Evolutionary conservation across 2,888 invertebrate genomes (phyloP), one percentile per base, ranked within the genome.

Genomic region (Diadegma fenestrale): DNA sequence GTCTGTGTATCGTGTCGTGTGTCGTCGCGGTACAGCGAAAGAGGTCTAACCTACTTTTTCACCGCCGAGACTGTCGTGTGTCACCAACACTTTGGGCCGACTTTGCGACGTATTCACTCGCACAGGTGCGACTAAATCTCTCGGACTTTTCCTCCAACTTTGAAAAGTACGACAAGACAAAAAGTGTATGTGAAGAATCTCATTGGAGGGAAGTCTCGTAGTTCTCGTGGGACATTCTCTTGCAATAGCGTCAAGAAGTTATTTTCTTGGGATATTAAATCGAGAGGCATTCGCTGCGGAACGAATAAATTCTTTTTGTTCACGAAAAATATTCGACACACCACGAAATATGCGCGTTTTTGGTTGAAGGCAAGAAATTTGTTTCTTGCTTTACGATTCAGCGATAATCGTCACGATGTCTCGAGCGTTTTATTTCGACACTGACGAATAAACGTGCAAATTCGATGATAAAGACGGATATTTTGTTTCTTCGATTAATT

Each of bases 11-110:
- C 48, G 63, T 33, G 37, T 64, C 64, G 64, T 10, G 54, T 54
- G 54, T 58, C 58, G 58, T 58, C 26, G 58, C 5, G 30, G 43
- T 43, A 58, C 22, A 14, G 58, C 14, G 58, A 58, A 26, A 41
- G 71, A 71, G 82, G 75, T 73, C 80, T 85, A 88, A 88, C 88
- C 88, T 88, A 88, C 88, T 88, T 88, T 87, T 82, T 73, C 58
- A 26, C 48, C 76, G 77, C 72, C 30, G 63, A 48, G 76, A 66
- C 2, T 64, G 37, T 51, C 73, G 64, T 26, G 77, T 77, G 37
- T 51, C 73, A 41, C 41, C 22, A 14, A 51, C 51, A 22, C 37
- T 54, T 19, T 41, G 58, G 19, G n/a, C n/a, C 54, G 19, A 54
- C 33, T 48, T 30, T 10, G 51, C 54, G 37, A 54, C 37, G 54